A percentile compares a stretch with the other conserved stretches of the same genome.
Evolutionary conservation across 2,113 vertebrate species (phyloP).

Genomic region (Plectropomus leopardus): DNA sequence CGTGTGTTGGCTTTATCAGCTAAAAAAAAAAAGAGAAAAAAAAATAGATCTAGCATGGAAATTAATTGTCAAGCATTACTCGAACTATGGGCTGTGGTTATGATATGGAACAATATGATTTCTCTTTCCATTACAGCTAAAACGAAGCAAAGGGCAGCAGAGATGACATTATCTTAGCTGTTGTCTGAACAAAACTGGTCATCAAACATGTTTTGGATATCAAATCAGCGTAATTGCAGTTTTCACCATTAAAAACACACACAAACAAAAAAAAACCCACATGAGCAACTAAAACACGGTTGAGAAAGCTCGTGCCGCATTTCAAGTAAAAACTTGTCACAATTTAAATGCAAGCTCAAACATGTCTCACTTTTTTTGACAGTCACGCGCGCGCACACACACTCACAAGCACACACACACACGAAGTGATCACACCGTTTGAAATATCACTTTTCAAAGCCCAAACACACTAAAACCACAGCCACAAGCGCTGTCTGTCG

Average conservation of each 20-base stretch:
- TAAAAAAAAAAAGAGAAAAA: background rate
- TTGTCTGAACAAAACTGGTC: background rate
- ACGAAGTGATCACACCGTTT: background rate
- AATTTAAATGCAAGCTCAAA: background rate
- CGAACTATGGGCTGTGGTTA: background rate
- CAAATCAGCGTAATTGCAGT: background rate
- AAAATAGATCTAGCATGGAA: background rate
- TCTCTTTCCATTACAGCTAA: background rate
- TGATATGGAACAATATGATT: background rate
- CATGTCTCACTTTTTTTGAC: background rate
- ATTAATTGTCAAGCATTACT: background rate
- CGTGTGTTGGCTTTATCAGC: background rate
- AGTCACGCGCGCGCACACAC: too few species aligned
- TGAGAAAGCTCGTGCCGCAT: background rate
- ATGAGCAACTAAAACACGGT: background rate
- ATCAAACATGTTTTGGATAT: background rate
- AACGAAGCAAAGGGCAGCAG: background rate
- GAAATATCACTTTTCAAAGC: background rate
- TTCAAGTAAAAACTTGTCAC: conserved; percentile 5
- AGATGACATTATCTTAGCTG: background rate
- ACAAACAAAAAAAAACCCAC: background rate
- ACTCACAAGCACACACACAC: background rate
- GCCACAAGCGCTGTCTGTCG: background rate
- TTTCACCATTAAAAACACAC: background rate
- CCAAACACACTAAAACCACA: background rate